Conservation (phyloP, 2,888 invertebrate species). For the Ctena decussata region DNA sequence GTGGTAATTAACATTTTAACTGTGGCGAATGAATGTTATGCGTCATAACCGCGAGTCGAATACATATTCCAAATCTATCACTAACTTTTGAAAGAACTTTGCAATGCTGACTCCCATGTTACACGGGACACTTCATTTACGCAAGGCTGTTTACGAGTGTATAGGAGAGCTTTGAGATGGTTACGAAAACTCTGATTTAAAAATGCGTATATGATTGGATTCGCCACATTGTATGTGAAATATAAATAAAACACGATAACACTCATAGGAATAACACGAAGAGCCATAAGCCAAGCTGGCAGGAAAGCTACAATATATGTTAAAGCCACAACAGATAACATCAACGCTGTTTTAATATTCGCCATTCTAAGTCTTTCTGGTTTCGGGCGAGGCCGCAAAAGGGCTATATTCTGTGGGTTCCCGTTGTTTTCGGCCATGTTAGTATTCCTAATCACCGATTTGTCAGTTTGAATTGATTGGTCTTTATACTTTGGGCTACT, state of each 20-base stretch:
- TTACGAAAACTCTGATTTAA: conserved; percentile 86
- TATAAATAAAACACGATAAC: conserved; percentile 85
- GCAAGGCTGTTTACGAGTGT: not conserved
- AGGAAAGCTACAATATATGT: conserved; percentile 86
- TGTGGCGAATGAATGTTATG: too few relatives aligned
- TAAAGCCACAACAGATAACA: conserved; percentile 86
- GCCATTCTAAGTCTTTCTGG: conserved; percentile 81
- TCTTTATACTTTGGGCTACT: not conserved
- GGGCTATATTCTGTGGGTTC: not conserved
- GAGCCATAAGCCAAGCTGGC: conserved; percentile 85
- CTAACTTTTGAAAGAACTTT: not conserved
- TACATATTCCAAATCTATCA: too few relatives aligned
- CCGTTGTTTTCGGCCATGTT: not conserved
- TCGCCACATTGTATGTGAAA: conserved; percentile 86
- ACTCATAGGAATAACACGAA: conserved; percentile 77
- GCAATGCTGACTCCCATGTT: not conserved
- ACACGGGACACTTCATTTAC: not conserved
- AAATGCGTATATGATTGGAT: conserved; percentile 87
- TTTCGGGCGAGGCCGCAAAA: conserved; percentile 52
- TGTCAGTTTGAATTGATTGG: not conserved
- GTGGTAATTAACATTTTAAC: too few relatives aligned
- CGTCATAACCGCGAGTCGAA: too few relatives aligned
- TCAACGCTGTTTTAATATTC: conserved; percentile 86
- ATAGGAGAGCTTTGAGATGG: conserved; percentile 73
- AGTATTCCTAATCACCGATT: not conserved